phyloP scores from a whole-genome alignment of 1,140 invertebrate genomes.

The roundworm (Caenorhabditis elegans) region WBcel235 BX284602.5:13913501-13914000 shows the following conservation, averaged over 20 bases:
- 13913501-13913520: slow-evolving; percentile 27
- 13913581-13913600: slow-evolving; percentile 16
- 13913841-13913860: slow-evolving; percentile 40
- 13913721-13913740: slow-evolving; percentile 29
- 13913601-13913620: slow-evolving; percentile 23
- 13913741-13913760: not conserved
- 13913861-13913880: slow-evolving; percentile 31
- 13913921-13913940: too few species aligned
- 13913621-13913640: slow-evolving; percentile 42
- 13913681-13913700: slow-evolving; percentile 21
- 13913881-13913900: slow-evolving; percentile 39
- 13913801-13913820: slow-evolving; percentile 37
- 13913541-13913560: slow-evolving; percentile 47
- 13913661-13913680: slow-evolving; percentile 19
- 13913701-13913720: not conserved
- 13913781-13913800: slow-evolving; percentile 31
- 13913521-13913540: slow-evolving; percentile 45
- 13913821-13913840: slow-evolving; percentile 35
- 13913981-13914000: too few species aligned
- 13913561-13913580: slow-evolving; percentile 7
- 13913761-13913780: slow-evolving; percentile 15
- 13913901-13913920: too few species aligned
- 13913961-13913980: too few species aligned
- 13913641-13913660: slow-evolving; percentile 39
- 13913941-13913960: too few species aligned